Evolutionary conservation across 2,888 invertebrate genomes (phyloP).

Genomic region (Hemithea aestivaria): DNA sequence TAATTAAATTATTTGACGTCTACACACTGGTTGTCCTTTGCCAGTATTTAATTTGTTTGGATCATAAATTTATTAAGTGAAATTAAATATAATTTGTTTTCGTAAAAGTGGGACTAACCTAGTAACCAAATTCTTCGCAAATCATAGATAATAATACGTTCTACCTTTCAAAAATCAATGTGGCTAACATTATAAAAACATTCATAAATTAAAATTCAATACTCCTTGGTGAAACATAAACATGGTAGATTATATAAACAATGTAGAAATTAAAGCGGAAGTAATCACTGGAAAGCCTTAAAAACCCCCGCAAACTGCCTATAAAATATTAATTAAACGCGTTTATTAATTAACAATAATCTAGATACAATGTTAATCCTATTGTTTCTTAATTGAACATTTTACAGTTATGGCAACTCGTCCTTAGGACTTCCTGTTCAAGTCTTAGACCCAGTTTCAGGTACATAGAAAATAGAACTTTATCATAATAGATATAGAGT

Average conservation of each 20-base stretch:
- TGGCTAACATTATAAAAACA: too few relatives aligned
- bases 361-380: conserved; percentile 26
- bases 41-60: conserved; percentile 11
- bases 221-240: too few relatives aligned
- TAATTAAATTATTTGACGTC: neutral
- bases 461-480: conserved; percentile 10
- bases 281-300: conserved; percentile 27
- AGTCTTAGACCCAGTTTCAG: conserved; percentile 16
- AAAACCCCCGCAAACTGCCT: conserved; percentile 25
- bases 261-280: conserved; percentile 18
- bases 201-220: too few relatives aligned
- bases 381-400: conserved; percentile 40
- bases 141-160: too few relatives aligned
- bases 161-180: too few relatives aligned
- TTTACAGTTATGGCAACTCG: conserved; percentile 26
- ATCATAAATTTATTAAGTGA: neutral
- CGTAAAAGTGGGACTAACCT: too few relatives aligned
- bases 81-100: too few relatives aligned
- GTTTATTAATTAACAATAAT: conserved; percentile 18
- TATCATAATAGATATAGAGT: conserved; percentile 15
- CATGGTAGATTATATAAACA: too few relatives aligned
- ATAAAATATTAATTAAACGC: conserved; percentile 14
- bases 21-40: conserved; percentile 9
- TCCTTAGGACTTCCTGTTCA: conserved; percentile 20
- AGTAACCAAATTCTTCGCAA: too few relatives aligned